Conservation (phyloP, 2,797 vertebrate species). For the Falco berigora region DNA sequence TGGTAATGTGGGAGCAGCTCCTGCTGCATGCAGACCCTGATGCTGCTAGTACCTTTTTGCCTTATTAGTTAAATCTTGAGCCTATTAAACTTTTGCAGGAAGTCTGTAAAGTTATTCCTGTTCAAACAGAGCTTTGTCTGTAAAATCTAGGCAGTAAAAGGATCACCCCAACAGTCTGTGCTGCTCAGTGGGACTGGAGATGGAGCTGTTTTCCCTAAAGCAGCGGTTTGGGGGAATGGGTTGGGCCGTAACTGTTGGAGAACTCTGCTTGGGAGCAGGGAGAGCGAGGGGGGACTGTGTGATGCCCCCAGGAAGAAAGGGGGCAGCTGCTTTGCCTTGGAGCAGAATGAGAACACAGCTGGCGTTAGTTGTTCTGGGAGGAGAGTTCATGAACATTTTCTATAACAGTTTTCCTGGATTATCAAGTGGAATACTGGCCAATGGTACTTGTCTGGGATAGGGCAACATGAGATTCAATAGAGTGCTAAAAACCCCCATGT, state of each 20-base stretch:
- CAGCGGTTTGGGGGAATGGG: background rate
- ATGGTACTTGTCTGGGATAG: background rate
- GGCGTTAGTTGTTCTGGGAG: rapidly evolving
- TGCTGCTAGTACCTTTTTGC: background rate
- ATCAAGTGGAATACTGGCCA: rapidly evolving
- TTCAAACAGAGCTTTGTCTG: background rate
- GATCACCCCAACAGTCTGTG: rapidly evolving
- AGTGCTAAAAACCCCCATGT: rapidly evolving
- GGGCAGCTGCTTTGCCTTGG: background rate
- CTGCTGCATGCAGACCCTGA: background rate
- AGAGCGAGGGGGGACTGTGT: rapidly evolving
- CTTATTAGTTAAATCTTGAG: background rate
- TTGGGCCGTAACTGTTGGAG: background rate
- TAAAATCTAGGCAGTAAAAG: background rate
- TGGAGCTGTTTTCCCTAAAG: background rate
- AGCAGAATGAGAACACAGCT: background rate
- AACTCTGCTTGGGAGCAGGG: background rate
- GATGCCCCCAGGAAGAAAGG: background rate
- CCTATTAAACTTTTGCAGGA: background rate
- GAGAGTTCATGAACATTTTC: background rate
- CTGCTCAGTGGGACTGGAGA: background rate
- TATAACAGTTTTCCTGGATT: background rate
- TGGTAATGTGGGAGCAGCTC: background rate
- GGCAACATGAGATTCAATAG: rapidly evolving
- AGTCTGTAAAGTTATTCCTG: background rate